Evolutionary conservation across 2,797 vertebrate genomes (phyloP).

Genomic region (Sebastes dallii): DNA sequence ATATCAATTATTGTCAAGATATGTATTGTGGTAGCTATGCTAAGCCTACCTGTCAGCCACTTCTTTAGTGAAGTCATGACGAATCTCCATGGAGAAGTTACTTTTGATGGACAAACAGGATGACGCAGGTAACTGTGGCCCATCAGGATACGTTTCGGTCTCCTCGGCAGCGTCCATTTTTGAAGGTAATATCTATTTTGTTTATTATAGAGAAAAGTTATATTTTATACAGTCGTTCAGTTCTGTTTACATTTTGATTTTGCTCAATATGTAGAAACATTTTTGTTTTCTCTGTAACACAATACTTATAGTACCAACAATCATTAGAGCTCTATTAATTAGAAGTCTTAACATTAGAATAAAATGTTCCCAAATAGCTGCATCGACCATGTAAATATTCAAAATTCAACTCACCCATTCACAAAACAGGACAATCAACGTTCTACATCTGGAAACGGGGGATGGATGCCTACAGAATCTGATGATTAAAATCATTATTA

Average conservation of each 20-base stretch:
- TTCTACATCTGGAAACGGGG: not conserved
- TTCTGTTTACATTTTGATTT: not conserved
- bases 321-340: not conserved
- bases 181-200: not conserved
- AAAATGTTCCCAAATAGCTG: not conserved
- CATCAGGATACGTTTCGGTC: not conserved
- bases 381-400: not conserved
- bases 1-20: not conserved
- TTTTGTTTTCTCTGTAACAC: not conserved
- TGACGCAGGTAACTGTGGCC: not conserved
- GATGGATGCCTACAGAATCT: not conserved
- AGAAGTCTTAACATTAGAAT: not conserved
- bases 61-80: not conserved
- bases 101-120: constrained; percentile 6
- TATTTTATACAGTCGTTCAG: not conserved
- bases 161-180: not conserved
- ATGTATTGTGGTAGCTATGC: not conserved
- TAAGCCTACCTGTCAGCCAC: not conserved
- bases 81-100: not conserved
- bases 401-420: not conserved
- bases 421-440: not conserved
- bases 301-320: not conserved
- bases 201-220: not conserved
- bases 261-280: not conserved
- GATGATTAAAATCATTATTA: not conserved